Evolutionary conservation across 2,113 vertebrate species (phyloP).

Genomic region (Sylvia atricapilla): DNA sequence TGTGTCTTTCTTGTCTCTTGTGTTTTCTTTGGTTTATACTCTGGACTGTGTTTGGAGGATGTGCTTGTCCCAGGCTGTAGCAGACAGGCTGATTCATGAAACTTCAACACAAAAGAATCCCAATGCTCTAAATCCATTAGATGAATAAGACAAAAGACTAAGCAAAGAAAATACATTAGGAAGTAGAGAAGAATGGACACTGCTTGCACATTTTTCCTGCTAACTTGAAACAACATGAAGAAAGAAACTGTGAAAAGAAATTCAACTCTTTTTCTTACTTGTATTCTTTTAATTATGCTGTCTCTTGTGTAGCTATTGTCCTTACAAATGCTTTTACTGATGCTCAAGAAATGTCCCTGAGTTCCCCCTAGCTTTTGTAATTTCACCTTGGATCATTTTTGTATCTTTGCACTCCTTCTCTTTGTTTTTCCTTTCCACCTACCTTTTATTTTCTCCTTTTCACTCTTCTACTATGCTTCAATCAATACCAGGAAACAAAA

Average conservation of each 20-base stretch:
- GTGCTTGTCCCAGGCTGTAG: background rate
- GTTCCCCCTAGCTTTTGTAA: slow-evolving; percentile 10
- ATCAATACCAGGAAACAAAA: slow-evolving; percentile 59
- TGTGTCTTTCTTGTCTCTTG: background rate
- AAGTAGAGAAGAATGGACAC: background rate
- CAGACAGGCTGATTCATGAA: slow-evolving; percentile 46
- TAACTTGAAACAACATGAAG: slow-evolving; percentile 14
- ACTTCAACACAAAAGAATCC: slow-evolving; percentile 17
- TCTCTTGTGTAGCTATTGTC: slow-evolving; percentile 13
- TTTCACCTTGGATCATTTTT: slow-evolving; percentile 19
- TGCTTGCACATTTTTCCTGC: slow-evolving; percentile 26
- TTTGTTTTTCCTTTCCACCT: background rate
- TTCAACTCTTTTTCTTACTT: background rate
- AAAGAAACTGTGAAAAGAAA: slow-evolving; percentile 14
- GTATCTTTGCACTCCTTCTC: background rate
- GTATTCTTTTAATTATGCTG: slow-evolving; percentile 1
- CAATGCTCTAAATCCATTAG: slow-evolving; percentile 27
- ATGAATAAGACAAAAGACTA: slow-evolving; percentile 39
- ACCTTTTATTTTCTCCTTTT: slow-evolving; percentile 28
- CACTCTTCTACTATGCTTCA: slow-evolving; percentile 15
- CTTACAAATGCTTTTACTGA: background rate
- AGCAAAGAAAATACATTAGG: slow-evolving; percentile 19
- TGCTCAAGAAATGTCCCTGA: slow-evolving; percentile 33
- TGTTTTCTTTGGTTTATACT: slow-evolving; percentile 8
- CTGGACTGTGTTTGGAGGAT: background rate